phyloP scores from a whole-genome alignment of 2,113 vertebrate genomes.

The Onychostruthus taczanowskii region DNA sequence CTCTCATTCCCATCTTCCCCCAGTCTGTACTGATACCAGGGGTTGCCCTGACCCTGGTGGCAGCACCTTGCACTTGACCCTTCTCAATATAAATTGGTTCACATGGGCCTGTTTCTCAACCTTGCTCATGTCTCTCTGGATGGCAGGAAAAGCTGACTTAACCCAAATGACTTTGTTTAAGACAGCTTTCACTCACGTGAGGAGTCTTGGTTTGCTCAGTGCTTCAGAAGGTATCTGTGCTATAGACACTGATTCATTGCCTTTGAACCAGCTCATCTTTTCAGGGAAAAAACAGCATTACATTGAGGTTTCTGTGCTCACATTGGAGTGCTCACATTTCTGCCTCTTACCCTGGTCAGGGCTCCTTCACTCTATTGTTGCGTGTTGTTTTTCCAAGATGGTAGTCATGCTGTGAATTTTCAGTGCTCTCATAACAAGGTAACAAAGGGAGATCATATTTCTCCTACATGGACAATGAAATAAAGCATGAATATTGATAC shows the following conservation, averaged over 20 bases:
- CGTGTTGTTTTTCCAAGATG: neutral
- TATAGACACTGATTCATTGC: neutral
- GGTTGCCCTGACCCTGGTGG: neutral
- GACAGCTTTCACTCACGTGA: neutral
- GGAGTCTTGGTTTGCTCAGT: neutral
- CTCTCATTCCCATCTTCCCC: neutral
- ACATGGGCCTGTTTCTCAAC: neutral
- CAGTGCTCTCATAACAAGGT: neutral
- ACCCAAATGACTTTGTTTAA: neutral
- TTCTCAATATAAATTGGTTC: neutral
- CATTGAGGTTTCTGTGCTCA: neutral
- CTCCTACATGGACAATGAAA: neutral
- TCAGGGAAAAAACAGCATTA: neutral
- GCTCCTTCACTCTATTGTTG: neutral
- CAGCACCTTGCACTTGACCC: neutral
- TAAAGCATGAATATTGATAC: neutral
- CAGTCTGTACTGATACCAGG: accelerated
- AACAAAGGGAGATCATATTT: neutral
- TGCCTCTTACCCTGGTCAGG: neutral
- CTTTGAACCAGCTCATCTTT: neutral
- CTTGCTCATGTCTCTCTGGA: neutral
- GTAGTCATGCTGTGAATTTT: neutral
- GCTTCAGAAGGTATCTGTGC: neutral
- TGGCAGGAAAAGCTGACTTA: neutral
- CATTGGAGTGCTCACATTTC: neutral